Evolutionary conservation across 2,888 invertebrate genomes (phyloP).

Genomic region (Drosophila stalkeri): DNA sequence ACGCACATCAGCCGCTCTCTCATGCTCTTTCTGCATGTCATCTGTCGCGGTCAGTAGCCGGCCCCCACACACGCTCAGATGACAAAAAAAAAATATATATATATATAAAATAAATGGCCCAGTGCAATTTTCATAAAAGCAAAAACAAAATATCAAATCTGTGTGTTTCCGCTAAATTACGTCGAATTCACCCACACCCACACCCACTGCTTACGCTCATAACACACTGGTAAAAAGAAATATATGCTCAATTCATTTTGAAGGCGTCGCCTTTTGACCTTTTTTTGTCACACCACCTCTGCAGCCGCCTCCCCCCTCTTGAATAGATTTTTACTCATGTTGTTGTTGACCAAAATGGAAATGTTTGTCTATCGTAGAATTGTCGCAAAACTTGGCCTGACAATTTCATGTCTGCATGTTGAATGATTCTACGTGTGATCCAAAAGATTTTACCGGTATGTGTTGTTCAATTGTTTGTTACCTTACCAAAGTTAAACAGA

Average conservation of each 20-base stretch:
- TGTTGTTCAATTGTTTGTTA: constrained; percentile 50
- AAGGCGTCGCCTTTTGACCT: constrained; percentile 44
- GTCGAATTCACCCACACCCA: constrained; percentile 26
- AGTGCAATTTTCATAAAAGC: constrained; percentile 28
- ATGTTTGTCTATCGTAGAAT: constrained; percentile 72
- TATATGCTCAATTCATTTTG: constrained; percentile 24
- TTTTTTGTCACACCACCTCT: constrained; percentile 10
- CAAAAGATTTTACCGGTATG: constrained; percentile 84
- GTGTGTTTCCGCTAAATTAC: constrained; percentile 27
- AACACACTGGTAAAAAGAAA: constrained; percentile 26
- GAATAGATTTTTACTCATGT: constrained; percentile 18
- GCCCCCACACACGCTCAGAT: constrained; percentile 28
- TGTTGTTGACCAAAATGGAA: constrained; percentile 59
- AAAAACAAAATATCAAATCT: constrained; percentile 33
- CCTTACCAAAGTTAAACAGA: constrained; percentile 19
- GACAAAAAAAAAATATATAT: constrained; percentile 28
- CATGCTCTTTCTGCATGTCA: constrained; percentile 73
- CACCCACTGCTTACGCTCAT: constrained; percentile 22
- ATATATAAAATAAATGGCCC: constrained; percentile 23
- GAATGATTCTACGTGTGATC: constrained; percentile 85
- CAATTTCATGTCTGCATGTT: constrained; percentile 74
- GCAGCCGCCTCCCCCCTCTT: background rate
- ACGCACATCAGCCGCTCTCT: constrained; percentile 40
- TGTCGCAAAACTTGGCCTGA: constrained; percentile 51
- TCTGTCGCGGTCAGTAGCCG: constrained; percentile 75